Percentiles rank a stretch among this genome's conserved stretches.
Evolutionary conservation across 2,113 vertebrate genomes (phyloP).

Genomic region (Nymphicus hollandicus): DNA sequence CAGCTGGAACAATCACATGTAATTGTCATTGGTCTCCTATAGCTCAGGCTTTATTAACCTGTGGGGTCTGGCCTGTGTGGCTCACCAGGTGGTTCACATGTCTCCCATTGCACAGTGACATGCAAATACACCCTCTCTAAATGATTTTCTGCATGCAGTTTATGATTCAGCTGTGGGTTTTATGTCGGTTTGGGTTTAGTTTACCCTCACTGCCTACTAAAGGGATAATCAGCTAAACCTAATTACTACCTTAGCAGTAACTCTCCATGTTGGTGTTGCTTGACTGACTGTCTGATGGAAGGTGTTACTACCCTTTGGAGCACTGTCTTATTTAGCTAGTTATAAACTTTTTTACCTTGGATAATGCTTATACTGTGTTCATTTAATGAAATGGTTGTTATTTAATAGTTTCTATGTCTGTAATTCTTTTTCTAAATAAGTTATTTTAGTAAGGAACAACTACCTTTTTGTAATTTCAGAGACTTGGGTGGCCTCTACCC

Average conservation of each 20-base stretch:
- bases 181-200: not conserved
- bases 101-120: not conserved
- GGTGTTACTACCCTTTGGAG: not conserved
- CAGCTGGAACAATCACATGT: not conserved
- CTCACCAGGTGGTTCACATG: not conserved
- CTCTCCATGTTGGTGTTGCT: not conserved
- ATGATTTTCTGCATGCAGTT: not conserved
- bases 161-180: not conserved
- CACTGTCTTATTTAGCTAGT: not conserved
- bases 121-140: not conserved
- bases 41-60: not conserved
- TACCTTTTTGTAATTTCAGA: not conserved
- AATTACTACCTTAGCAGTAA: not conserved
- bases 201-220: not conserved
- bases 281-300: not conserved
- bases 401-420: not conserved
- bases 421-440: not conserved
- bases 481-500: not conserved
- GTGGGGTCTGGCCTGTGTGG: not conserved
- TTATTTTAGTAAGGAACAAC: not conserved
- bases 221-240: not conserved
- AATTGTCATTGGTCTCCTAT: not conserved
- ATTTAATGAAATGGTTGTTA: constrained; percentile 5
- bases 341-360: not conserved
- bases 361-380: constrained; percentile 6